Evolutionary conservation across 92 coral and sea anemone species (phyloP), one percentile per base, ranked within the genome.

Genomic region (Siderastrea radians): DNA sequence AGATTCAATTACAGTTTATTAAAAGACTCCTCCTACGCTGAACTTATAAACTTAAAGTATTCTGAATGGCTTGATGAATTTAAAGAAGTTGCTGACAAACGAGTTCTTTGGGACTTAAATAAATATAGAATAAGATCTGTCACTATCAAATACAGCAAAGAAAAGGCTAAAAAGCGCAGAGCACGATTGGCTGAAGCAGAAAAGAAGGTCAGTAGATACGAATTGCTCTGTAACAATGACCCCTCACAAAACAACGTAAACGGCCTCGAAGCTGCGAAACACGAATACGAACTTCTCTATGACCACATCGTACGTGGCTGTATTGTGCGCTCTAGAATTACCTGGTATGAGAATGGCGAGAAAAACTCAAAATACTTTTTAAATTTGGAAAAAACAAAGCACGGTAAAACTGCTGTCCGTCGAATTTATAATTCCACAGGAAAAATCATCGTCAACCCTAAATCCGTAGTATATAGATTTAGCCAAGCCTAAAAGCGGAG

Each of bases 11-110:
- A 68, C 63, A 77, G 82, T 63, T 77, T 55, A 54, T 17, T 19
- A 58, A 68, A 77, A 45, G 47, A 54, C 55, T 43, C 51, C 51
- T 47, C 51, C 47, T 77, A 77, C 14, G 67, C 55, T 16, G 65
- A 53, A 58, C 66, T 58, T 51, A 74, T 77, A 13, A 26, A 10
- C n/a, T 8, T 10, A 77, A 59, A 53, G 55, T 53, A 47, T 19
- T 47, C 49, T 53, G 67, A 77, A 57, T 77, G 66, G 66, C 82
- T 77, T 17, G 82, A 77, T 13, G 68, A 74, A 74, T 74, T 74
- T 49, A 47, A 74, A 3, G 59, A 74, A 52, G 60, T 1, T 43
- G 47, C 54, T 9, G 79, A 74, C 12, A 74, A 74, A 52, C 54
- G 79, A 15, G 54, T 74, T 46, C 47, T 74, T 15, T 74, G 79